phyloP scores from a whole-genome alignment of 2,888 invertebrate genomes.

The Frankliniella intonsa region DNA sequence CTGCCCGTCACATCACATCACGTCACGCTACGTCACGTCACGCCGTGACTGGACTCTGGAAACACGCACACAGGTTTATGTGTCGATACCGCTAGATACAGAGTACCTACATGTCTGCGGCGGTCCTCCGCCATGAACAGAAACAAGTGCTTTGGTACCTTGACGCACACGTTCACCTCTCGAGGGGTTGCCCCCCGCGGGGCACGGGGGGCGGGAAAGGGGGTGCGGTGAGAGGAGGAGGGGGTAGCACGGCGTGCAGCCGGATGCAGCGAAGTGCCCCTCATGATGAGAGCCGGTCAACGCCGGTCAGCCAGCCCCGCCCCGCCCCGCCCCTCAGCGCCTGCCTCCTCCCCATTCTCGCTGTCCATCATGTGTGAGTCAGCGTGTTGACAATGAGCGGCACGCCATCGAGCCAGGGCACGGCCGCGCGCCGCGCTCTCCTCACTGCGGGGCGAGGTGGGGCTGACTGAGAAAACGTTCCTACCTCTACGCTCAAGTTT shows the following conservation, averaged over 20 bases:
- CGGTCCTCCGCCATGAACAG: too few relatives aligned
- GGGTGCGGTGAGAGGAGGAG: neutral
- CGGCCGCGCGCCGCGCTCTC: neutral
- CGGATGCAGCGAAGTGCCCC: conserved; percentile 17
- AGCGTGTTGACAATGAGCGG: conserved; percentile 11
- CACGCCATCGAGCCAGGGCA: neutral
- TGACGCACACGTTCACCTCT: too few relatives aligned
- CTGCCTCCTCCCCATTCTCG: neutral
- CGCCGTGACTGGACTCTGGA: too few relatives aligned
- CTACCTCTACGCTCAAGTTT: too few relatives aligned
- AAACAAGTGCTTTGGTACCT: too few relatives aligned
- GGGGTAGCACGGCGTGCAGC: neutral
- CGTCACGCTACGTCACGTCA: too few relatives aligned
- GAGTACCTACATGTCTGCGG: too few relatives aligned
- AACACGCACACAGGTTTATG: too few relatives aligned
- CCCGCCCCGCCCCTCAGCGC: neutral
- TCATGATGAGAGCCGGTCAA: conserved; percentile 24
- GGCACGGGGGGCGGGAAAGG: neutral
- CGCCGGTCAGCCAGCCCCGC: neutral
- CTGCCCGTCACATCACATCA: too few relatives aligned
- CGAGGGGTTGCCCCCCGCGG: too few relatives aligned
- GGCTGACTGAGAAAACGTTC: neutral
- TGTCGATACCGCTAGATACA: too few relatives aligned
- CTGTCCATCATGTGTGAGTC: conserved; percentile 12
- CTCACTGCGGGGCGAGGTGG: neutral